Conservation (phyloP, 1,140 invertebrate genomes). For the Pinna nobilis region DNA sequence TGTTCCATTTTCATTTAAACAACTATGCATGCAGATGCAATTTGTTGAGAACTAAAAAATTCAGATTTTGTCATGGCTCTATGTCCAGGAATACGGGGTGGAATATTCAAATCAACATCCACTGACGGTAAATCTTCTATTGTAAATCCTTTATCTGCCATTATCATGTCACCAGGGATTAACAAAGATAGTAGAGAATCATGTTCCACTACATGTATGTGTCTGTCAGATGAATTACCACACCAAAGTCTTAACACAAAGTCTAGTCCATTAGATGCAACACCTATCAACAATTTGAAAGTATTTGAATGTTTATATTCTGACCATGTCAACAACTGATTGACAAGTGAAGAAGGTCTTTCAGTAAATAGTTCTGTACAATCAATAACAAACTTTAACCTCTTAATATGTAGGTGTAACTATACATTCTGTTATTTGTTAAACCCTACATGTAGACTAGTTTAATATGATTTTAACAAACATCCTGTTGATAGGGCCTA, state of each 20-base stretch:
- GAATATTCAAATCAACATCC: slow-evolving; percentile 15
- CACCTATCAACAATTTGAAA: no score
- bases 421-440: no score
- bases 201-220: slow-evolving; percentile 27
- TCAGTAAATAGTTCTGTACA: no score
- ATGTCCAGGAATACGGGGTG: not conserved
- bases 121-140: slow-evolving; percentile 11
- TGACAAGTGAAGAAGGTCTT: no score
- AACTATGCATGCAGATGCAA: slow-evolving; percentile 29
- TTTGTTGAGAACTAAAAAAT: slow-evolving; percentile 20
- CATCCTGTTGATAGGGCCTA: no score
- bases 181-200: slow-evolving; percentile 21
- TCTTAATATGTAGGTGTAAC: no score
- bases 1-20: slow-evolving; percentile 41
- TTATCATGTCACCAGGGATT: slow-evolving; percentile 16
- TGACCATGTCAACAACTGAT: no score
- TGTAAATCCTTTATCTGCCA: slow-evolving; percentile 13
- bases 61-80: slow-evolving; percentile 9
- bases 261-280: not conserved
- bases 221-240: slow-evolving; percentile 24
- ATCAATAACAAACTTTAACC: no score
- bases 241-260: not conserved
- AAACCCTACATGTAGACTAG: no score
- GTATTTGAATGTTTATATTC: no score
- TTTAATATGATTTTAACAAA: no score